Percentiles rank a stretch among this genome's conserved stretches.
These are phyloP conservation scores for Megalopta genalis DNA, from an alignment of 1,140 invertebrate genomes.

Conservation along the genomic window DNA sequence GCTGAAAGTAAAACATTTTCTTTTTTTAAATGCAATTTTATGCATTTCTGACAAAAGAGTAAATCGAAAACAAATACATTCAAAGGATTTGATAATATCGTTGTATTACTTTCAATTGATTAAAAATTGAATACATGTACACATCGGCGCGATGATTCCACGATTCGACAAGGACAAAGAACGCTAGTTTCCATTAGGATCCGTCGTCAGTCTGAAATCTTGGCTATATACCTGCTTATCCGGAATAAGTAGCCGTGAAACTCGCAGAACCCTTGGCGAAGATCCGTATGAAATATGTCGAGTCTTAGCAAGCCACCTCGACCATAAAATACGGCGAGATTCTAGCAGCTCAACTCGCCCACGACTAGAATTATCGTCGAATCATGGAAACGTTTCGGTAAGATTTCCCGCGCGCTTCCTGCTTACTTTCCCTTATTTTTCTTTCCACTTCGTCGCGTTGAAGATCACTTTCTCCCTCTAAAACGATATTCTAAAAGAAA, in stretches of 20 bases:
- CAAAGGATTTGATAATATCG: too few species aligned
- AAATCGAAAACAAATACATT: too few species aligned
- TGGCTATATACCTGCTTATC: constrained; percentile 34
- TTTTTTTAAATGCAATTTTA: too few species aligned
- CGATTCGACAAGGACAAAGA: constrained; percentile 5
- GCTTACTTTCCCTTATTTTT: background rate
- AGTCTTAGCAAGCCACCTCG: constrained; percentile 31
- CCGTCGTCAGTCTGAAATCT: constrained; percentile 31
- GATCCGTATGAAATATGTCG: constrained; percentile 45
- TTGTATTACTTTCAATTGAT: too few species aligned
- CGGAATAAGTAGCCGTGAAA: constrained; percentile 35
- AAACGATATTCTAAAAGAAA: too few species aligned
- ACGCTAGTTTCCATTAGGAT: constrained; percentile 2
- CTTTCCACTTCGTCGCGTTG: background rate
- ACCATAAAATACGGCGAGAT: constrained; percentile 42
- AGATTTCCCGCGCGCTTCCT: background rate
- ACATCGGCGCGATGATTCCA: background rate
- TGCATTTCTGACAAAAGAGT: too few species aligned
- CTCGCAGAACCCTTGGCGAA: constrained; percentile 14
- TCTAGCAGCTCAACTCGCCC: constrained; percentile 25
- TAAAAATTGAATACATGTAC: too few species aligned
- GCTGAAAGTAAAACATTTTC: too few species aligned
- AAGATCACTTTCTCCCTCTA: background rate
- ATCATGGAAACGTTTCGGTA: constrained; percentile 41
- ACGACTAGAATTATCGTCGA: constrained; percentile 40